phyloP scores from a whole-genome alignment of 2,797 vertebrate genomes.

The Cirrhinus mrigala region DNA sequence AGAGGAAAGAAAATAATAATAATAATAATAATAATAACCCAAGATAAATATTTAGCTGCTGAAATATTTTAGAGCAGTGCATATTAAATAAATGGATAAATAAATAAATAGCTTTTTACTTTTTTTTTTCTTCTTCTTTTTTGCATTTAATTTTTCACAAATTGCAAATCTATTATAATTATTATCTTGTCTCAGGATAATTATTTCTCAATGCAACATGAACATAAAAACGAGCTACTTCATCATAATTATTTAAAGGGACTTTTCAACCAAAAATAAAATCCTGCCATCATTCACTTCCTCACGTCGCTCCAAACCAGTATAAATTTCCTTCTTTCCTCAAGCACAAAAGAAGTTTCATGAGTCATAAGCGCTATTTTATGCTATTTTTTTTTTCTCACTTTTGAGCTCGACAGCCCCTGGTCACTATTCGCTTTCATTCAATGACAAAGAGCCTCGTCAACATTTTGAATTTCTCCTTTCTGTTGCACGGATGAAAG shows the following conservation, averaged over 20 bases:
- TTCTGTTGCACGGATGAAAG: background rate
- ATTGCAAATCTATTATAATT: background rate
- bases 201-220: background rate
- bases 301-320: background rate
- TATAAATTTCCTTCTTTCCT: background rate
- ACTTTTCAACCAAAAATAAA: background rate
- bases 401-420: background rate
- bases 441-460: slow-evolving; percentile 13
- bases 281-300: background rate
- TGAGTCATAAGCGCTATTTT: slow-evolving; percentile 14
- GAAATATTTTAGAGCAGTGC: background rate
- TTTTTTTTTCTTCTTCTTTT: too few relatives aligned
- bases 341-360: background rate
- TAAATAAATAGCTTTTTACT: too few relatives aligned
- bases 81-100: too few relatives aligned
- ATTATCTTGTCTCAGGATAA: too few relatives aligned
- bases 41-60: background rate
- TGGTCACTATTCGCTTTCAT: background rate
- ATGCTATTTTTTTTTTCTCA: background rate
- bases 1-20: too few relatives aligned
- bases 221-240: background rate
- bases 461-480: background rate
- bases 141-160: background rate
- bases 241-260: background rate
- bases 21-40: background rate